A percentile compares a stretch with the other conserved stretches of the same genome.
Conservation (phyloP, 2,113 vertebrate genomes). For the Ageneiosus marmoratus region DNA sequence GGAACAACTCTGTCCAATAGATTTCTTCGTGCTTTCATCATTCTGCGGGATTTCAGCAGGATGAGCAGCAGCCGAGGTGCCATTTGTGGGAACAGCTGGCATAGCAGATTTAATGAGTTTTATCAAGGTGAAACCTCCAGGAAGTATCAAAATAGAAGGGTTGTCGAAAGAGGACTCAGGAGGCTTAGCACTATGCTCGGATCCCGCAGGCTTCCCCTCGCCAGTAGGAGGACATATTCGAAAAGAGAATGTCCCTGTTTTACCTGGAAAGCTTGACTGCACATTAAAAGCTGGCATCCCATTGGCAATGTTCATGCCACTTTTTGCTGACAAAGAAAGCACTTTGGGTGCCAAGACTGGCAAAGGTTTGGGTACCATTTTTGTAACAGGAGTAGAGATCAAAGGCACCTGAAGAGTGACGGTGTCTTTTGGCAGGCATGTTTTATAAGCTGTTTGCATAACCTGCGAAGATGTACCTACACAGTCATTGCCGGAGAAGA, state of each 20-base stretch:
- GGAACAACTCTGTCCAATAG: not conserved
- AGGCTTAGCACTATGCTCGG: slow-evolving; percentile 28
- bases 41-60: not conserved
- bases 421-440: not conserved
- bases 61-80: not conserved
- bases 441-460: not conserved
- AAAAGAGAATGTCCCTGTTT: slow-evolving; percentile 79
- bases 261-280: slow-evolving; percentile 62
- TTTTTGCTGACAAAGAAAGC: slow-evolving; percentile 56
- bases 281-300: slow-evolving; percentile 71
- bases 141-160: slow-evolving; percentile 73
- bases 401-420: not conserved
- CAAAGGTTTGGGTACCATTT: not conserved
- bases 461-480: slow-evolving; percentile 19
- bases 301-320: slow-evolving; percentile 64
- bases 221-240: slow-evolving; percentile 79
- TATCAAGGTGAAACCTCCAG: slow-evolving; percentile 86
- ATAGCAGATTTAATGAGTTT: slow-evolving; percentile 21
- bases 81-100: not conserved
- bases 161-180: slow-evolving; percentile 58
- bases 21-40: not conserved
- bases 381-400: not conserved
- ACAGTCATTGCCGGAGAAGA: not conserved
- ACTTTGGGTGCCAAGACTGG: slow-evolving; percentile 41
- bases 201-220: slow-evolving; percentile 38